A percentile compares a stretch with the other conserved stretches of the same genome.
These are phyloP conservation scores for Brachionus calyciflorus DNA, from an alignment of 1,140 invertebrate genomes.

Conservation along the genomic window DNA sequence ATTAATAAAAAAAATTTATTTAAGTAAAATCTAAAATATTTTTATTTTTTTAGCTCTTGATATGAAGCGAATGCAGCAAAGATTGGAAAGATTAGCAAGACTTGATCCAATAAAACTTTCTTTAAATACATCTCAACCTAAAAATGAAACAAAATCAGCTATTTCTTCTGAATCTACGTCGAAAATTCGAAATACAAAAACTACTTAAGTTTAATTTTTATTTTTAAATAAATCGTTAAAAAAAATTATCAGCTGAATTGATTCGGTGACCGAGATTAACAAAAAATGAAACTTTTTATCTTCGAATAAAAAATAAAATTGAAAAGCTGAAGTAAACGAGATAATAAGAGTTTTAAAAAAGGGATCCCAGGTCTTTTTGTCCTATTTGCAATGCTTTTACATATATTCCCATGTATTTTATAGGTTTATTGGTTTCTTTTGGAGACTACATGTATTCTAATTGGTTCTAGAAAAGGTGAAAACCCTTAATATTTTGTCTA, in stretches of 20 bases:
- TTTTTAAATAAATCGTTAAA: not conserved
- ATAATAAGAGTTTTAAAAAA: too few relatives aligned
- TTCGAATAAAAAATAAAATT: too few relatives aligned
- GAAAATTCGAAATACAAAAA: conserved; percentile 5
- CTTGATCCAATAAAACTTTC: conserved; percentile 5
- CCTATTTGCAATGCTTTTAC: too few relatives aligned
- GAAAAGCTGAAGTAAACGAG: too few relatives aligned
- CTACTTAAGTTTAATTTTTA: not conserved
- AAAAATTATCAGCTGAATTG: not conserved
- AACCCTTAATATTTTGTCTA: too few relatives aligned
- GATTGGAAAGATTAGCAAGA: conserved; percentile 14
- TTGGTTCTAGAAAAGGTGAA: too few relatives aligned
- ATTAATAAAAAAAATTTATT: not conserved
- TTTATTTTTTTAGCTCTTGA: not conserved
- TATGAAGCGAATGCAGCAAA: conserved; percentile 39
- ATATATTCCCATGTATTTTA: too few relatives aligned
- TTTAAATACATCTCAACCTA: conserved; percentile 1
- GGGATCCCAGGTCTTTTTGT: too few relatives aligned
- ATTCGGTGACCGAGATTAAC: too few relatives aligned
- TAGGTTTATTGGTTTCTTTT: too few relatives aligned
- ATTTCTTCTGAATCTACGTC: not conserved
- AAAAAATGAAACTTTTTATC: not conserved
- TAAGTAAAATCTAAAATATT: not conserved
- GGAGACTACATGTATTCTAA: too few relatives aligned
- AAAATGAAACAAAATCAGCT: not conserved